Conservation (phyloP, 2,888 invertebrate species). For the Acanthosepion lycidas region DNA sequence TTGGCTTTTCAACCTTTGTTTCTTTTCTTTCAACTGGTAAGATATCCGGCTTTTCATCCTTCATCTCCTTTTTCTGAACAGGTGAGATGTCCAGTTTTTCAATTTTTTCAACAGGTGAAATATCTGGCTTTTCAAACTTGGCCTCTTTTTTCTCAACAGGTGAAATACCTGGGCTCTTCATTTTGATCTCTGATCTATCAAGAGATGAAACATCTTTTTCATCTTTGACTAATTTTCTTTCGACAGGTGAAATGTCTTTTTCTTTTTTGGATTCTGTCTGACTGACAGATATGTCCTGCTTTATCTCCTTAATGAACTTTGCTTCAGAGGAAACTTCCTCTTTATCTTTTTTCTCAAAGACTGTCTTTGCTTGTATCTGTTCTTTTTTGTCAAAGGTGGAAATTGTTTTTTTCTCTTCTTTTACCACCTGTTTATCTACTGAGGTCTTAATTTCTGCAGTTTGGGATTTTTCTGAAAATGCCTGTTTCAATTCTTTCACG, state of each 20-base stretch:
- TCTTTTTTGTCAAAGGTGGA: background rate
- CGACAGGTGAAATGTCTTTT: background rate
- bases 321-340: background rate
- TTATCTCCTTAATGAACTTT: background rate
- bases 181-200: background rate
- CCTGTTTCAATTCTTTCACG: background rate
- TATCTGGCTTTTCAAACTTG: background rate
- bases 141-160: background rate
- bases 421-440: background rate
- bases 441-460: background rate
- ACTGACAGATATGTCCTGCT: background rate
- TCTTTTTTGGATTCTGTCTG: background rate
- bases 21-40: no score
- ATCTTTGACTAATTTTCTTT: background rate
- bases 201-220: background rate
- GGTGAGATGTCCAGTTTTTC: background rate
- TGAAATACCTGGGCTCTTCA: background rate
- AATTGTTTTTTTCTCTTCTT: background rate
- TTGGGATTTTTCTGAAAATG: background rate
- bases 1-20: no score
- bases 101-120: background rate
- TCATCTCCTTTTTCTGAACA: background rate
- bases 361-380: no score
- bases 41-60: background rate
- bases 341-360: no score